phyloP scores from a whole-genome alignment of 2,888 invertebrate genomes.

The Meiosimyza decipiens region DNA sequence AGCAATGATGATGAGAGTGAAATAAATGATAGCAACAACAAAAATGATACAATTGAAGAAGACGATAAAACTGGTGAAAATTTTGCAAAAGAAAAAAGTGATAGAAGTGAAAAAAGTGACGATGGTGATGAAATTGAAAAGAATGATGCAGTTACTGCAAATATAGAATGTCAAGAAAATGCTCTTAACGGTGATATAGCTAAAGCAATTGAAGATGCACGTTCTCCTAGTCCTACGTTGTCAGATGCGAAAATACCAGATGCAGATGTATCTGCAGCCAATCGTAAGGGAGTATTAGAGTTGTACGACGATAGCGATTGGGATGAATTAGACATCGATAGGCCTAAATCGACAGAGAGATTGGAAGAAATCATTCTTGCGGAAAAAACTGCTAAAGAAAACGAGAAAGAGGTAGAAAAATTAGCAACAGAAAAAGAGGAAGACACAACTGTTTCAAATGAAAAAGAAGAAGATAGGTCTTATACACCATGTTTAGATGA shows the following conservation, averaged over 20 bases:
- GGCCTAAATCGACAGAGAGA: conserved; percentile 48
- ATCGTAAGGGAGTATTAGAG: conserved; percentile 67
- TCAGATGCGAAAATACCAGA: conserved; percentile 47
- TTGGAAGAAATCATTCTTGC: conserved; percentile 3
- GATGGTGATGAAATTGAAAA: conserved; percentile 45
- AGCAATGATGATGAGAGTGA: conserved; percentile 29
- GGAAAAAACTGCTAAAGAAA: conserved; percentile 39
- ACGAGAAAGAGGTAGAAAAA: conserved; percentile 19
- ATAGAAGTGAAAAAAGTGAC: conserved; percentile 37
- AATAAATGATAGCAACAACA: conserved; percentile 8
- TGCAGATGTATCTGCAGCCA: conserved; percentile 46
- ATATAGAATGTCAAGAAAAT: conserved; percentile 32
- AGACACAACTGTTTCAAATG: conserved; percentile 27
- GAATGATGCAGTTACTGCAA: conserved; percentile 24
- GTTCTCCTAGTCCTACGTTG: conserved; percentile 44
- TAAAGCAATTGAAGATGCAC: conserved; percentile 29
- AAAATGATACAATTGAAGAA: conserved; percentile 34
- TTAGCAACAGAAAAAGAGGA: conserved; percentile 26
- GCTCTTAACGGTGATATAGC: conserved; percentile 34
- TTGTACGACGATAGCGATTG: conserved; percentile 71
- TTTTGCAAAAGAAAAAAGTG: conserved; percentile 28
- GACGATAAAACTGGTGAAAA: neutral
- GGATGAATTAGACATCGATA: conserved; percentile 64
- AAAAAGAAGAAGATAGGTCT: conserved; percentile 72
- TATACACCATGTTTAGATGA: conserved; percentile 81